Evolutionary conservation across 1,140 invertebrate species (phyloP), one percentile per base, ranked within the genome.

Genomic region (Triops cancriformis): DNA sequence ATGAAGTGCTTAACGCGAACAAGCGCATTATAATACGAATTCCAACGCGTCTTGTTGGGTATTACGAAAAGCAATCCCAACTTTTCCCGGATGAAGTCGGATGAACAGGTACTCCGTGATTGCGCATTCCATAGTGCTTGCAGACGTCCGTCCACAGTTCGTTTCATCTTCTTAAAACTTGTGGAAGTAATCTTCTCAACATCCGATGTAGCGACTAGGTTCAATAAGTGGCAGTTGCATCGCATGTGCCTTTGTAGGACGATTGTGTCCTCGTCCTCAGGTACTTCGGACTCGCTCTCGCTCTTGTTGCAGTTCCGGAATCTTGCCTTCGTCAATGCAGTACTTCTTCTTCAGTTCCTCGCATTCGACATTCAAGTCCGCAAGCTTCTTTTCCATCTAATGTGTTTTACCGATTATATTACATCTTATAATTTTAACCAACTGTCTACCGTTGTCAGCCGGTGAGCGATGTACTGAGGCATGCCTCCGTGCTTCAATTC

Each of bases 111-210:
- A 23, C 72, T 73, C 28, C 72, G 72, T 26, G 72, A 9, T 73
- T 73, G 72, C n/a, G 26, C 28, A 27, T 73, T 73, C n/a, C 72
- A 73, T 26, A 73, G 26, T 73, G 26, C 28, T 73, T 73, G 72
- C 7, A 73, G n/a, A 26, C 28, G 26, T 73, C n/a, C 23, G 28
- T 73, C 72, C 10, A 73, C 72, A n/a, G 10, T 73, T 73, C 28
- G 26, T 73, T 73, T 73, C n/a, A 73, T 11, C 18, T 73, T 73
- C 72, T 73, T 73, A n/a, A n/a, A n/a, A n/a, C n/a, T n/a, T n/a
- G n/a, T n/a, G n/a, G n/a, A n/a, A n/a, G n/a, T n/a, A n/a, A n/a
- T n/a, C n/a, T n/a, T n/a, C n/a, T n/a, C n/a, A n/a, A n/a, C n/a
- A n/a, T n/a, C n/a, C n/a, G n/a, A n/a, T n/a, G n/a, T n/a, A n/a